Base-by-base conservation (phyloP, 2,113 vertebrate species). In the Pseudorasbora parva region DNA sequence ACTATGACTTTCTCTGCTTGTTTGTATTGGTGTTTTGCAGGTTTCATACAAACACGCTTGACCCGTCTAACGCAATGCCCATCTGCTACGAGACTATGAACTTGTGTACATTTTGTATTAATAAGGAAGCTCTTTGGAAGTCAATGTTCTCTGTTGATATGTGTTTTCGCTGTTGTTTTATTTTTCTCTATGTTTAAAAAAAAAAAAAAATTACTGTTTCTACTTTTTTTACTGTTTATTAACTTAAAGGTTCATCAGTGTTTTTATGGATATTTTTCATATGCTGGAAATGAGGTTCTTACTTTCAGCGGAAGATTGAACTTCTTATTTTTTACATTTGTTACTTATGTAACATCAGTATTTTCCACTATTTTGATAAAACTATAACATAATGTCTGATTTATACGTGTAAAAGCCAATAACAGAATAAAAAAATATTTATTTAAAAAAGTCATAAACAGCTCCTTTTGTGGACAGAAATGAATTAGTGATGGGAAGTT, bases 371-470 rank as follows among this genome's bases (percentile, higher is more conserved):
- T 87, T 97, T 99, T 98, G 97, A 98, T 98, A 98, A 96, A 97
- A 96, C 94, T 98, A 97, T 99, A 98, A 98, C 97, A 98, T 97
- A 98, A 93, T 95, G 96, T 98, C 98, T 96, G 96, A 97, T 97
- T 98, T 97, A 95, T 98, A 97, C 94, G 92, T 99, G 97, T 98
- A 98, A 98, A 98, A 98, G 96, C 95, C 96, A 99, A 97, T 96
- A 96, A 98, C 97, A 98, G 96, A 98, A 98, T 97, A 98, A 98
- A 84, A 88, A 92, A 96, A 95, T 99, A 99, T 99, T 99, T 99
- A 99, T 99, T 99, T 99, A 97, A 96, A 95, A 93, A 62, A 82
- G 41, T 57, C 45, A 43, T 71, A 74, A 59, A 33, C 54, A 51
- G 49, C n/a, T 25, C 56, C 3, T 2, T 47, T 43, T n/a, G 33